Base-by-base conservation (phyloP, 2,113 vertebrate genomes). In the Anser cygnoides region DNA sequence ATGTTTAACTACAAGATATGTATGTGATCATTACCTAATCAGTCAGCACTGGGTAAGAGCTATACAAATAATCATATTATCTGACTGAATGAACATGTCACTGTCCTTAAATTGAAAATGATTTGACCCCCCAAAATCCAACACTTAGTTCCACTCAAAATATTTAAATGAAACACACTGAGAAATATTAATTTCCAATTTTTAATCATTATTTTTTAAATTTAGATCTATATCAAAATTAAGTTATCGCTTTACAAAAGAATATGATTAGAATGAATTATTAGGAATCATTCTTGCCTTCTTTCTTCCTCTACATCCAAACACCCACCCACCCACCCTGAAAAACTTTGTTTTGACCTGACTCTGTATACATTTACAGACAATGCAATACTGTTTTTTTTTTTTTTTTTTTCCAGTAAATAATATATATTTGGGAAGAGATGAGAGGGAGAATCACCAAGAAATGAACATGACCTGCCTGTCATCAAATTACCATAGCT, bases 101-200 rank as follows among this genome's bases (percentile, higher is more conserved):
- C 3, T 70, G 1, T 50, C 80, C 46, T 61, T 73, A 44, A 74
- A 49, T 1, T 70, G 44, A 57, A 10, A 78, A 28, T 4, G 4
- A 44, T 50, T 44, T 65, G 26, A 58, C 55, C 55, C 59, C 55
- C 71, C 91, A 59, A 0, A 3, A 20, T 2, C 1, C 10, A 71
- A 26, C 7, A 13, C 2, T 35, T 58, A 2, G 1, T 61, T 73
- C 11, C 21, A 65, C 2, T 0, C 1, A 7, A 63, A 29, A 78
- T 78, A 72, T 44, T 84, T 58, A 50, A 66, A 57, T 20, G 2
- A 71, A 90, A 43, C 7, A 28, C 68, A 74, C 44, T 14, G 0
- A 71, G 25, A 72, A 84, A 21, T 22, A 57, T 25, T 79, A 67
- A 0, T 78, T 77, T 54, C 15, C 1, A 7, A 8, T 37, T 71